phyloP scores from a whole-genome alignment of 2,113 vertebrate species.

The Leucopsar rothschildi region DNA sequence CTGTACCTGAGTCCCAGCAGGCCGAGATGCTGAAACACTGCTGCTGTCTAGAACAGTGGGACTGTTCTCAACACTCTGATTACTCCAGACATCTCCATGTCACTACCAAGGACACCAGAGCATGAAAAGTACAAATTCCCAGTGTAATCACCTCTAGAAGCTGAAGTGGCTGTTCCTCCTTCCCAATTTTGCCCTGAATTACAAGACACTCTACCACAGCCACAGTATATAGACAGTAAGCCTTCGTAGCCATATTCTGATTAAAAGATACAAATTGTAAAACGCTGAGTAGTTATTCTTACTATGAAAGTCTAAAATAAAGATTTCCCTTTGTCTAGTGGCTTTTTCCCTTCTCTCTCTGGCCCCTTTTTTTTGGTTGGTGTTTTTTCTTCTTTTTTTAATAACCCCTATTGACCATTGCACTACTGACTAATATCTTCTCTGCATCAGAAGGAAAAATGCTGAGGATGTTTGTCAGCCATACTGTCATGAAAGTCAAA shows the following conservation, averaged over 20 bases:
- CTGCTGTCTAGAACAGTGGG: neutral
- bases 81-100: neutral
- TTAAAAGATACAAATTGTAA: neutral
- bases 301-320: neutral
- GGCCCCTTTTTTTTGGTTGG: accelerated
- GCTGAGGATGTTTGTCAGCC: conserved; percentile 52
- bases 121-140: neutral
- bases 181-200: neutral
- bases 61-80: neutral
- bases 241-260: neutral
- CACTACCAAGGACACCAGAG: neutral
- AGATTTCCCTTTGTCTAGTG: neutral
- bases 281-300: neutral
- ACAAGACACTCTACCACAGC: neutral
- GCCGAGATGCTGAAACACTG: neutral
- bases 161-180: neutral
- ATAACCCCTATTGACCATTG: conserved; percentile 7
- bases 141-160: neutral
- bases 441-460: conserved; percentile 18
- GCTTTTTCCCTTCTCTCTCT: neutral
- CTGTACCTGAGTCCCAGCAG: neutral
- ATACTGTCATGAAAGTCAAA: conserved; percentile 47
- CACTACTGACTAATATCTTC: conserved; percentile 19
- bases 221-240: neutral
- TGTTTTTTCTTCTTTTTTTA: neutral